Base-by-base conservation (phyloP, 2,888 invertebrate species). In the Hypselothyrea guttata region DNA sequence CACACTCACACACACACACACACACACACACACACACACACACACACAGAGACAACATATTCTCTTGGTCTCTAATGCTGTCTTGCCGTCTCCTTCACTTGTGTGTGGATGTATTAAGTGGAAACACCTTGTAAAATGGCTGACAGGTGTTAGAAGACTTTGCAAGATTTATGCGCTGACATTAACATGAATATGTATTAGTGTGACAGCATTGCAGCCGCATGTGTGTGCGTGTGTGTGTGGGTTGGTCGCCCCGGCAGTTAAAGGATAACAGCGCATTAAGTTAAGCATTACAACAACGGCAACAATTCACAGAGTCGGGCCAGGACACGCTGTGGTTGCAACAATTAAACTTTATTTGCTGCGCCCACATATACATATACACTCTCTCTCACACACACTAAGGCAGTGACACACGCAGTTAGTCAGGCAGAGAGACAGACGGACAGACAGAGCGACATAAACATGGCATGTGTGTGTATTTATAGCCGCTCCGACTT, bases 281-380 rank as follows among this genome's bases (percentile, higher is more conserved):
- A 83, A 82, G 76, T 75, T 81, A 75, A 84, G 82, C 82, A 84
- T 77, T 84, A 82, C 71, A 59, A 69, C 74, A 69, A 71, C 65
- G 69, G 34, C 76, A 72, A 66, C 72, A 62, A 65, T 52, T 72
- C 53, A 57, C 57, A 51, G 49, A 12, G 52, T 56, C 40, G 15
- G 56, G 70, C 65, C 59, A 77, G 85, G 76, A 81, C 84, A 77
- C 64, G 66, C 69, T 74, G 67, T 71, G 83, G 79, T 76, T 83
- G 85, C 73, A 84, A 86, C 83, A 83, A 83, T 83, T 83, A 83
- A 84, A 83, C 69, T 86, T 86, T 83, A 83, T 83, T 86, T 83
- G 76, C 79, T 67, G 62, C 78, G 63, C 77, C 78, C 67, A 55
- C 76, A 68, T 61, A 60, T 56, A 70, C 52, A 52, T 47, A 15